Evolutionary conservation across 1,140 invertebrate species (phyloP), one percentile per base, ranked within the genome.

Genomic region (Leguminivora glycinivorella): DNA sequence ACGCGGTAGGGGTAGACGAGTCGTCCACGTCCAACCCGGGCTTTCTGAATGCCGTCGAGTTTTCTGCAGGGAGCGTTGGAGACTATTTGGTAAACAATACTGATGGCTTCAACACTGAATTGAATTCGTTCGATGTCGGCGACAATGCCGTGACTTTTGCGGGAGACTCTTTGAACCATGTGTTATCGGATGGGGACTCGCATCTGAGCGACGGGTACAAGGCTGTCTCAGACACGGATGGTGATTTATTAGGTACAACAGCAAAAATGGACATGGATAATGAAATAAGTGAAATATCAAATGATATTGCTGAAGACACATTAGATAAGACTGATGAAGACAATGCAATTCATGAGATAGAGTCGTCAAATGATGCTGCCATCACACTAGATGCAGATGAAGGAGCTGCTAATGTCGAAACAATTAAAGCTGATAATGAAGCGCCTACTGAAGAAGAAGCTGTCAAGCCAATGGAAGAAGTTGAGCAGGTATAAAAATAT

Each of bases 11-110:
- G 25, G 85, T 82, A 19, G 89, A 90, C 72, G 87, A 91, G 52
- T 89, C 88, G 34, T 91, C 89, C 12, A 80, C 83, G 19, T 91
- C 89, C 1, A 91, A 91, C 68, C 89, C 88, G 76, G 85, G 80
- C 71, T 91, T 91, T 70, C 78, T 91, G 40, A 90, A 90, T 78
- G 86, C 88, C 1, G 89, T 88, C 29, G 89, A 90, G 73, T 75
- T 89, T 58, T 89, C 88, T 19, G 78, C 84, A 10, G 84, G 81
- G 40, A 90, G 87, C 72, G 87, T 90, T 25, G 88, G 86, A 12
- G 88, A 90, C 75, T 90, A 90, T 71, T 78, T 90, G 63, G 87
- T 88, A 43, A 85, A 80, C 68, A 91, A 90, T 67, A 76, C 83
- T 0, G 80, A 80, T n/a, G 80, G 83, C 10, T 89, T 88, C 67